Percentiles rank a stretch among this genome's conserved stretches.
Evolutionary conservation across 2,113 vertebrate genomes (phyloP).

Genomic region (Neodontobutis hainanensis): DNA sequence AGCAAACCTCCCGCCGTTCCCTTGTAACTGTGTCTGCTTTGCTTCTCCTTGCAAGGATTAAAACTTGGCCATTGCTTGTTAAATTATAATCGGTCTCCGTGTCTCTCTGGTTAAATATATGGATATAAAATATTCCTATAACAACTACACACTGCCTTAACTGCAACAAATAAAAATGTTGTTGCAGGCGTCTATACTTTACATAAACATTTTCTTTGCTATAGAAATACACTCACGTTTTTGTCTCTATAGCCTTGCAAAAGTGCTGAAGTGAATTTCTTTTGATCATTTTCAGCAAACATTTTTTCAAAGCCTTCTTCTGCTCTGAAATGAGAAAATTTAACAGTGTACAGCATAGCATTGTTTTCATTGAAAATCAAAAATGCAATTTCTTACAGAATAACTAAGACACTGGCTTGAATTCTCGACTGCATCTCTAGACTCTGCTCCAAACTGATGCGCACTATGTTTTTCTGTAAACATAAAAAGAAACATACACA

Average conservation of each 20-base stretch:
- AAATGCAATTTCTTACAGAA: constrained; percentile 79
- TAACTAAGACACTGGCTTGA: constrained; percentile 74
- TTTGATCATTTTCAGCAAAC: constrained; percentile 17
- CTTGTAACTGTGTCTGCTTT: no score
- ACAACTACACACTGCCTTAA: constrained; percentile 26
- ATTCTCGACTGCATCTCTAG: constrained; percentile 70
- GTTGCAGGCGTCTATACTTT: constrained; percentile 19
- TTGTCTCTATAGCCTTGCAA: constrained; percentile 38
- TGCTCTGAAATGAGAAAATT: constrained; percentile 53
- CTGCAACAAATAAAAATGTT: constrained; percentile 33
- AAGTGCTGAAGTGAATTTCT: constrained; percentile 9
- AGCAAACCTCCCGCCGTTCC: no score
- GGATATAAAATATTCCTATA: no score
- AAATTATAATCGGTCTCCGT: no score
- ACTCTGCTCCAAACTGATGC: constrained; percentile 68
- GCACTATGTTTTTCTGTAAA: constrained; percentile 73
- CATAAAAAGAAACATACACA: constrained; percentile 27
- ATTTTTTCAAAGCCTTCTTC: constrained; percentile 62
- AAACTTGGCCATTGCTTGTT: no score
- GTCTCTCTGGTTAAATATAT: no score
- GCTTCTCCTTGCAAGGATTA: no score
- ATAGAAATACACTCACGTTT: constrained; percentile 58
- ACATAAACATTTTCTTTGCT: constrained; percentile 5
- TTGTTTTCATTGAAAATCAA: not conserved
- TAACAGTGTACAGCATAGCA: constrained; percentile 7